Percentiles rank a stretch among this genome's conserved stretches.
Evolutionary conservation across 2,113 vertebrate species (phyloP).

Genomic region (Phylloscopus trochilus): DNA sequence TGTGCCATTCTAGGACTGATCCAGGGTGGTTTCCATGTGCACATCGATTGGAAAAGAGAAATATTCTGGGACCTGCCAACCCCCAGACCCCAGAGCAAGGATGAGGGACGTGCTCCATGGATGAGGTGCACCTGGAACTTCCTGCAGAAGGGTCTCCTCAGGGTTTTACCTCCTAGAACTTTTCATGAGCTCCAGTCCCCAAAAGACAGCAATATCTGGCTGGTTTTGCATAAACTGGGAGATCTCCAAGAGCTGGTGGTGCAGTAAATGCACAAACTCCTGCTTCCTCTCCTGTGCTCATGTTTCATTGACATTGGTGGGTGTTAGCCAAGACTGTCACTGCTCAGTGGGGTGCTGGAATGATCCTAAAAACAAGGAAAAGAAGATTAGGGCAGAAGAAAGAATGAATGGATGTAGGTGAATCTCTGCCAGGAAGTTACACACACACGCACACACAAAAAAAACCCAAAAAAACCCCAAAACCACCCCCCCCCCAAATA

Average conservation of each 20-base stretch:
- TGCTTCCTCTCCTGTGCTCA: background rate
- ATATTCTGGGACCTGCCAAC: background rate
- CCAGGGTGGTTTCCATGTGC: background rate
- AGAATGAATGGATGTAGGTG: background rate
- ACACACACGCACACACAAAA: background rate
- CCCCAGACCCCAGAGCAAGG: background rate
- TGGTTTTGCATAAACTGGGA: background rate
- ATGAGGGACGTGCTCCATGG: background rate
- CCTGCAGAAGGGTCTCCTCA: background rate
- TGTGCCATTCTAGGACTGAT: background rate
- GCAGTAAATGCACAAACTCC: background rate
- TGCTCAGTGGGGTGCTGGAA: background rate
- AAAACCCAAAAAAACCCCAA: no score
- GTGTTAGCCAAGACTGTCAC: background rate
- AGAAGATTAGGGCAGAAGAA: background rate
- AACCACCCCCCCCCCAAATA: no score
- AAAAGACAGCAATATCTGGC: background rate
- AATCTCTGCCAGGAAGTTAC: background rate
- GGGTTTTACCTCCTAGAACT: background rate
- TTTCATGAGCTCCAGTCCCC: background rate
- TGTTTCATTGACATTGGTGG: background rate
- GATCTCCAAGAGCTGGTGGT: background rate
- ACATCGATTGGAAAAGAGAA: background rate
- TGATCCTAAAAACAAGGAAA: background rate
- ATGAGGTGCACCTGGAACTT: background rate